Evolutionary conservation across 2,797 vertebrate genomes (phyloP).

Genomic region (Cyclopterus lumpus): DNA sequence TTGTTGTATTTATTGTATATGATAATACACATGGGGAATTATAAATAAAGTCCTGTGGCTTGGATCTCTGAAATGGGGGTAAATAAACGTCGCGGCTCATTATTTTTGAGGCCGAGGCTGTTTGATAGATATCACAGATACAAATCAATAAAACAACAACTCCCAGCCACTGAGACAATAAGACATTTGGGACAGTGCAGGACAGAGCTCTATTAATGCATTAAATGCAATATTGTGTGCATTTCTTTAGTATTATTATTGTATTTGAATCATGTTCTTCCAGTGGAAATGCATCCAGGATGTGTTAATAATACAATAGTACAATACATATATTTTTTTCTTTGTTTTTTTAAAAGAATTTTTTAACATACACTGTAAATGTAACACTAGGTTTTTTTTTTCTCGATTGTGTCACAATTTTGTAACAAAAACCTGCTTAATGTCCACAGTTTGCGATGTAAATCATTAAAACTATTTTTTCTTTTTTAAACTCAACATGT

Average conservation of each 20-base stretch:
- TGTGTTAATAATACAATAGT: neutral
- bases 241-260: neutral
- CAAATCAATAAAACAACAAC: neutral
- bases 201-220: neutral
- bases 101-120: neutral
- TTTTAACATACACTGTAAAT: conserved; percentile 24
- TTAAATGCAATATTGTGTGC: neutral
- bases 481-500: conserved; percentile 34
- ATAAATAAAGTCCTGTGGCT: neutral
- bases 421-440: conserved; percentile 43
- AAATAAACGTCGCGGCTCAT: neutral
- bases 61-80: neutral
- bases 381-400: conserved; percentile 33
- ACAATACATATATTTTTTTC: neutral
- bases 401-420: conserved; percentile 77
- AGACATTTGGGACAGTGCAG: neutral
- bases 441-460: conserved; percentile 43
- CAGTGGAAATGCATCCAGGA: neutral
- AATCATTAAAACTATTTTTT: conserved; percentile 59
- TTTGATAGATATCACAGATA: neutral
- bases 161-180: neutral
- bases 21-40: neutral
- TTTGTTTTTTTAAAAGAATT: conserved; percentile 11
- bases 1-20: neutral
- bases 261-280: conserved; percentile 5